Base-by-base conservation (phyloP, 2,888 invertebrate genomes). In the Cantharis lateralis region DNA sequence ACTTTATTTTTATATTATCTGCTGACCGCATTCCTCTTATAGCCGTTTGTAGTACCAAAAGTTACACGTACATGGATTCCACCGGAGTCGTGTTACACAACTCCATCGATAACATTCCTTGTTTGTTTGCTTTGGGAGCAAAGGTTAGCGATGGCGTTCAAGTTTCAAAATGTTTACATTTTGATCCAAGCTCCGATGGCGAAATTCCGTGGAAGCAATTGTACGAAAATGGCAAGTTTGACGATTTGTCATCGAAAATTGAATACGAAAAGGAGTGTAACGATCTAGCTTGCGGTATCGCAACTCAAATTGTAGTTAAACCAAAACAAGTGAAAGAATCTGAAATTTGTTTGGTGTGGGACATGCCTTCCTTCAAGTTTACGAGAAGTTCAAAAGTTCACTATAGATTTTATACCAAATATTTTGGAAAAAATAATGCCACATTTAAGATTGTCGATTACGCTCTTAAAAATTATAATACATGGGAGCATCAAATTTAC, bases 341-440 rank as follows among this genome's bases (percentile, higher is more conserved):
- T 2, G 94, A 95, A 84, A 94, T 96, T 88, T 91, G 93, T 81
- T 91, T 98, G 18, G 93, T 92, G 1, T 98, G 98, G 98, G 96
- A 98, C 86, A 97, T 97, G 96, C 98, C 98, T 3, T 89, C 91
- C 74, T 92, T 98, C 75, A 91, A 92, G 83, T 98, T 97, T 88
- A 92, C 93, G 79, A 91, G 91, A 78, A 93, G 93, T 85, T 89
- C 90, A 78, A 91, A 92, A 83, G 89, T 91, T 76, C 93, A 95
- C 87, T 91, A 90, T 84, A 93, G 94, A 86, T 95, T 92, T 88
- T 98, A 98, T 85, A 95, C 96, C 4, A 93, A 94, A 82, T 94
- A 93, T 89, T 97, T 96, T 87, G 94, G 94, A 69, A 90, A 89
- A 72, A 92, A 93, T 82, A 93, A 93, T 70, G 92, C 93, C 7